phyloP scores from a whole-genome alignment of 1,140 invertebrate species.

The Aphaenogaster ashmeadi region DNA sequence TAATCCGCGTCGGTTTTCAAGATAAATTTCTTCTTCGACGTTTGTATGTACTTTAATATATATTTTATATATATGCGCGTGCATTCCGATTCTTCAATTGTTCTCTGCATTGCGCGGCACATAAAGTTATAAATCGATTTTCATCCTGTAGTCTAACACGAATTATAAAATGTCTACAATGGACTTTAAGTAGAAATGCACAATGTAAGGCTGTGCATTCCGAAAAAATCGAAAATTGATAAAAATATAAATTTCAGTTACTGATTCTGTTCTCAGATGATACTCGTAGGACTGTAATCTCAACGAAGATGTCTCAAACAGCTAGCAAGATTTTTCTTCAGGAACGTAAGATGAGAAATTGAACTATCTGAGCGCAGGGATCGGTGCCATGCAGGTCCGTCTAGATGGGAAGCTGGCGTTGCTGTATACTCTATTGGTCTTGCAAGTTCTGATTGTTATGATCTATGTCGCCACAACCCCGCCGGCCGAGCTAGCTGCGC shows the following conservation, averaged over 20 bases:
- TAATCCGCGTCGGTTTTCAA: neutral
- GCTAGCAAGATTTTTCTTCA: slow-evolving; percentile 32
- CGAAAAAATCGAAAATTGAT: neutral
- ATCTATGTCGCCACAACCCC: slow-evolving; percentile 85
- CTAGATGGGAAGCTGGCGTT: slow-evolving; percentile 84
- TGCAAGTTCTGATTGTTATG: slow-evolving; percentile 85
- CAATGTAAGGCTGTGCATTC: no score
- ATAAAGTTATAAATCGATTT: slow-evolving; percentile 14
- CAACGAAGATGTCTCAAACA: slow-evolving; percentile 60
- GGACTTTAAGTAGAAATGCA: neutral
- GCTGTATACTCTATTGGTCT: slow-evolving; percentile 84
- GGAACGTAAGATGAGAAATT: slow-evolving; percentile 67
- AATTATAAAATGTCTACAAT: neutral
- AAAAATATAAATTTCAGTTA: slow-evolving; percentile 40
- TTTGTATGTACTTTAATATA: neutral
- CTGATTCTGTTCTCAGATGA: slow-evolving; percentile 30
- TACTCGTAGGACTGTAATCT: slow-evolving; percentile 1
- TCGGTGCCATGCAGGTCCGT: slow-evolving; percentile 84
- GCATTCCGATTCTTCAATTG: neutral
- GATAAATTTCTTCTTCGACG: neutral
- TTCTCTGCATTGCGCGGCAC: neutral
- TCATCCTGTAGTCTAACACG: neutral
- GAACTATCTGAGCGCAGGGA: slow-evolving; percentile 66
- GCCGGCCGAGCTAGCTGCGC: slow-evolving; percentile 77
- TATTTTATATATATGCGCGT: neutral